Percentiles rank a stretch among this genome's conserved stretches.
These are phyloP conservation scores for Neosilurus hyrtlii DNA, from an alignment of 2,797 vertebrate species.

Conservation along the genomic window DNA sequence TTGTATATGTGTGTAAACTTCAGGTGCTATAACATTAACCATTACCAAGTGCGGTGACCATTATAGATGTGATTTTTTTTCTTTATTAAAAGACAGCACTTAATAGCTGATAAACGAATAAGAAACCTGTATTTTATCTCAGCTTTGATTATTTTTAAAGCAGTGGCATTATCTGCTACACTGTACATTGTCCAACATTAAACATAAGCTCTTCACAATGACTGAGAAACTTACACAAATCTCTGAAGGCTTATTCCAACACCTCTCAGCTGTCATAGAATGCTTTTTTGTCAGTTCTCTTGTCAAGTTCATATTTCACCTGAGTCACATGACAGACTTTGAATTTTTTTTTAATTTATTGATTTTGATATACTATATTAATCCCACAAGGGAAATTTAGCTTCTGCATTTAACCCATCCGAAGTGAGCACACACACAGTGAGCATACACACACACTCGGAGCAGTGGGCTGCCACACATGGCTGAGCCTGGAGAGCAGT, in stretches of 20 bases:
- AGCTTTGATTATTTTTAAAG: neutral
- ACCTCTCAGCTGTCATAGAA: neutral
- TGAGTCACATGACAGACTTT: neutral
- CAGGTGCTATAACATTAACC: neutral
- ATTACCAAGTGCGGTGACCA: neutral
- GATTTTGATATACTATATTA: too few species aligned
- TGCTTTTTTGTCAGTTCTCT: neutral
- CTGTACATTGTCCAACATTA: neutral
- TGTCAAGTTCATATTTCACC: neutral
- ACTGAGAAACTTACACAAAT: neutral
- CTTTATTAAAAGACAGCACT: neutral
- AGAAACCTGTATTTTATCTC: neutral
- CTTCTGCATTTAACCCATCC: too few species aligned
- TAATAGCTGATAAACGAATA: neutral
- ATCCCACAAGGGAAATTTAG: too few species aligned
- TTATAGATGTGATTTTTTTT: neutral
- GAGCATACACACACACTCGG: too few species aligned
- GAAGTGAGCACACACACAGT: too few species aligned
- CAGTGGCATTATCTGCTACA: neutral
- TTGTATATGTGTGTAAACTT: neutral
- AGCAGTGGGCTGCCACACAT: too few species aligned
- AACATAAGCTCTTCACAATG: neutral
- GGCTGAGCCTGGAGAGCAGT: too few species aligned
- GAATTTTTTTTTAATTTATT: too few species aligned
- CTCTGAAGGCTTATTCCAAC: neutral